These are phyloP conservation scores for Litoditis marina DNA, from an alignment of 2,888 invertebrate genomes.

Conservation along the genomic window DNA sequence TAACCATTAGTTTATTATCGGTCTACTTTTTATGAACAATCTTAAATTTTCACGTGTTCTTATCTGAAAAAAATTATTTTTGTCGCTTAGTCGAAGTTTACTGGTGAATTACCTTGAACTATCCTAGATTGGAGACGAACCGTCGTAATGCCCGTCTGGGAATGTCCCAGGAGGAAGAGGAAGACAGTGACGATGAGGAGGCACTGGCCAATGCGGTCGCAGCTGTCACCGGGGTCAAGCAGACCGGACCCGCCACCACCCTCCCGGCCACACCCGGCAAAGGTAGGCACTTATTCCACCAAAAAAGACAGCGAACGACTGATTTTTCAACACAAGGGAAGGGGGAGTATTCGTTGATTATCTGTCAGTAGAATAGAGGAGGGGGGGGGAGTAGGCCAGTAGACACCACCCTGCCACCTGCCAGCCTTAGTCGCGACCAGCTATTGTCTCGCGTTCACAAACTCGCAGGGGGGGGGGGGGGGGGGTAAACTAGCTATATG, in stretches of 20 bases:
- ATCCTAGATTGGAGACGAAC: constrained; percentile 38
- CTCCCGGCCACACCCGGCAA: constrained; percentile 3
- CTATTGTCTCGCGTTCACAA: neutral
- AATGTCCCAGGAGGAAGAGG: constrained; percentile 24
- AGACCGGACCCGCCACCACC: neutral
- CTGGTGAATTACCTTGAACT: too few relatives aligned
- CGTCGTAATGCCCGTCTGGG: constrained; percentile 39
- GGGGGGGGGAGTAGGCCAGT: neutral
- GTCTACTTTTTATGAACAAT: neutral
- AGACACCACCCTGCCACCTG: neutral
- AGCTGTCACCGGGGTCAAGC: constrained; percentile 43
- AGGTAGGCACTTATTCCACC: too few relatives aligned
- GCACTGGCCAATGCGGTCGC: constrained; percentile 60
- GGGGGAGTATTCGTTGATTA: too few relatives aligned
- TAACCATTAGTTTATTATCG: neutral
- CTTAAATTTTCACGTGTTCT: too few relatives aligned
- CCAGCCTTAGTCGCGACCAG: neutral
- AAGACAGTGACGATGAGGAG: constrained; percentile 58
- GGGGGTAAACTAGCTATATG: too few relatives aligned
- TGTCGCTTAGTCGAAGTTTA: too few relatives aligned
- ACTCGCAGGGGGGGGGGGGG: too few relatives aligned
- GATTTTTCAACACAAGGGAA: too few relatives aligned
- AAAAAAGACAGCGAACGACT: too few relatives aligned
- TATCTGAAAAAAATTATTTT: too few relatives aligned
- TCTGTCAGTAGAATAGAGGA: too few relatives aligned